phyloP scores from a whole-genome alignment of 2,797 vertebrate species.

The Hybognathus amarus region DNA sequence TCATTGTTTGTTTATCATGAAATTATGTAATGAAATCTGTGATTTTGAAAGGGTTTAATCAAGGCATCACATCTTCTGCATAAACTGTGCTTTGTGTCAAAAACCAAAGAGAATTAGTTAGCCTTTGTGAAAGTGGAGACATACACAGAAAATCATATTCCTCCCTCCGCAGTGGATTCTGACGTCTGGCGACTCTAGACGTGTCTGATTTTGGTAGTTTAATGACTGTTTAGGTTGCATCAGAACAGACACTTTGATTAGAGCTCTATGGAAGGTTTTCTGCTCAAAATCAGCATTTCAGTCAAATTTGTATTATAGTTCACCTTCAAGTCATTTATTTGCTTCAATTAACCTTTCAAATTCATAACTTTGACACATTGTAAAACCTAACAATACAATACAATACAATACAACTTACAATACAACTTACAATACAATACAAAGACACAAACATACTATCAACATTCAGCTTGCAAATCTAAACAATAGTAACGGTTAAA shows the following conservation, averaged over 20 bases:
- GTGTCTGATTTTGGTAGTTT: constrained; percentile 42
- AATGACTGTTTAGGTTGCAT: constrained; percentile 43
- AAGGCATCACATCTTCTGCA: neutral
- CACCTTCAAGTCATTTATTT: neutral
- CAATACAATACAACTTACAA: neutral
- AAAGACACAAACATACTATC: neutral
- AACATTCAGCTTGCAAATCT: neutral
- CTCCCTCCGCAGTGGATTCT: neutral
- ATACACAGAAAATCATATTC: constrained; percentile 2
- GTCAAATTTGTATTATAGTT: neutral
- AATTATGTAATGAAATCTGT: constrained; percentile 8
- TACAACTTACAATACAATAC: neutral
- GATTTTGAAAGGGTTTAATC: constrained; percentile 39
- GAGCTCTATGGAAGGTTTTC: constrained; percentile 12
- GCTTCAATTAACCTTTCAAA: neutral
- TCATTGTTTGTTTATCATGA: constrained; percentile 26
- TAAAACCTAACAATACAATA: neutral
- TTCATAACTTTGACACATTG: constrained; percentile 8
- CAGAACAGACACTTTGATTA: constrained; percentile 49
- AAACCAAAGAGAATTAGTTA: constrained; percentile 30
- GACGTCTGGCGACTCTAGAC: constrained; percentile 23
- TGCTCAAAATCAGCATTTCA: constrained; percentile 28
- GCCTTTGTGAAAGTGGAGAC: constrained; percentile 19
- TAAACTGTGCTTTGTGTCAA: constrained; percentile 16
- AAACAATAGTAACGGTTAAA: neutral